A percentile compares a stretch with the other conserved stretches of the same genome.
Conservation (phyloP, 2,797 vertebrate genomes). For the Eurystomus glaucurus region DNA sequence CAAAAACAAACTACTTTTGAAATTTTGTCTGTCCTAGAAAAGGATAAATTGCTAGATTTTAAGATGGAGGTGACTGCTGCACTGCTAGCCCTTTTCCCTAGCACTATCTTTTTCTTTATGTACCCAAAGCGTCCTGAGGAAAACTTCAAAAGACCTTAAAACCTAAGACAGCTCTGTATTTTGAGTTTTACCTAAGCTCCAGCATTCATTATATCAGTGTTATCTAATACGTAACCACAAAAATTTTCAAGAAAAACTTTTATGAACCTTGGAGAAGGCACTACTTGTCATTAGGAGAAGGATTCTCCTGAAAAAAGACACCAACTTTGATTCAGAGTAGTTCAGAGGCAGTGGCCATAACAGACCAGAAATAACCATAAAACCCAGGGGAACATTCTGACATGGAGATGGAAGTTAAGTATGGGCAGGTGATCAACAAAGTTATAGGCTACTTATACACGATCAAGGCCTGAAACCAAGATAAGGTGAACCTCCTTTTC, state of each 20-base stretch:
- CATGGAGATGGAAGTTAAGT: background rate
- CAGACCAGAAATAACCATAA: constrained; percentile 34
- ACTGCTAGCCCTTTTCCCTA: background rate
- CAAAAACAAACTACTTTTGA: constrained; percentile 5
- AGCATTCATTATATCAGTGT: background rate
- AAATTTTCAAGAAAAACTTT: background rate
- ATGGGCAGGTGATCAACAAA: background rate
- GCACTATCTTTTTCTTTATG: background rate
- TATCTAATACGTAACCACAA: background rate
- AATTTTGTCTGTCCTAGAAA: constrained; percentile 24
- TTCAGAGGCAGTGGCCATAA: constrained; percentile 4
- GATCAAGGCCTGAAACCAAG: background rate
- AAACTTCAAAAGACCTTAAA: background rate
- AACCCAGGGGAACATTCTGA: background rate
- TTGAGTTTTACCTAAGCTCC: background rate
- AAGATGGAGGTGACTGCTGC: constrained; percentile 20
- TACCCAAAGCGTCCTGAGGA: background rate
- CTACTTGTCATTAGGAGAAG: background rate
- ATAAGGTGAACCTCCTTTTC: background rate
- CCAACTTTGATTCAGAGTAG: background rate
- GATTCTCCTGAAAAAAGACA: background rate
- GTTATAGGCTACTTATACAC: background rate
- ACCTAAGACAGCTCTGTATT: background rate
- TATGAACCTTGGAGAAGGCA: background rate
- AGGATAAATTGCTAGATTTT: constrained; percentile 30